These are phyloP conservation scores for Entomyzon cyanotis DNA, from an alignment of 2,113 vertebrate genomes.

Conservation along the genomic window DNA sequence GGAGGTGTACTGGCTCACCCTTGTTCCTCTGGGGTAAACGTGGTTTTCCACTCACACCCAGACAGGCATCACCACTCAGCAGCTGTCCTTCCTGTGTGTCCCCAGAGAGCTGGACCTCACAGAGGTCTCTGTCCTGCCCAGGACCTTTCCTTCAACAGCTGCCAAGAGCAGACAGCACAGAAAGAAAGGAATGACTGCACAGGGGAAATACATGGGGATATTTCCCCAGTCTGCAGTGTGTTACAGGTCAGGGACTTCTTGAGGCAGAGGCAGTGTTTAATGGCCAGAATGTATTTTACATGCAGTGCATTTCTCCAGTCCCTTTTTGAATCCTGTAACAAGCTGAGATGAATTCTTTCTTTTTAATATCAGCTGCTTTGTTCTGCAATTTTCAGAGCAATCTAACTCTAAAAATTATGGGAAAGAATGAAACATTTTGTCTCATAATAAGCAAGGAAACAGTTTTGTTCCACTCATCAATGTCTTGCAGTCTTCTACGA, in stretches of 20 bases:
- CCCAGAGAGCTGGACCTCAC: rapidly evolving
- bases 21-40: background rate
- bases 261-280: background rate
- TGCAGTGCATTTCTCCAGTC: background rate
- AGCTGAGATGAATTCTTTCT: background rate
- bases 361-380: background rate
- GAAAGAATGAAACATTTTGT: background rate
- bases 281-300: background rate
- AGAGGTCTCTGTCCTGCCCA: background rate
- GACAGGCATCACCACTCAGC: background rate
- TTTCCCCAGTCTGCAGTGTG: background rate
- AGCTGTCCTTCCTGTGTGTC: background rate
- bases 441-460: background rate
- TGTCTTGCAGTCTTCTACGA: background rate
- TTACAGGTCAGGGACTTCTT: background rate
- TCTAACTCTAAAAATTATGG: background rate
- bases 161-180: background rate
- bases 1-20: background rate
- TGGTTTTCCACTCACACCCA: background rate
- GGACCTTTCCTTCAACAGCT: background rate
- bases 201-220: background rate
- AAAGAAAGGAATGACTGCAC: background rate
- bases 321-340: background rate
- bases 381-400: background rate
- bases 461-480: background rate